Conservation (phyloP, 2,888 invertebrate genomes). For the Phragmatobia fuliginosa region DNA sequence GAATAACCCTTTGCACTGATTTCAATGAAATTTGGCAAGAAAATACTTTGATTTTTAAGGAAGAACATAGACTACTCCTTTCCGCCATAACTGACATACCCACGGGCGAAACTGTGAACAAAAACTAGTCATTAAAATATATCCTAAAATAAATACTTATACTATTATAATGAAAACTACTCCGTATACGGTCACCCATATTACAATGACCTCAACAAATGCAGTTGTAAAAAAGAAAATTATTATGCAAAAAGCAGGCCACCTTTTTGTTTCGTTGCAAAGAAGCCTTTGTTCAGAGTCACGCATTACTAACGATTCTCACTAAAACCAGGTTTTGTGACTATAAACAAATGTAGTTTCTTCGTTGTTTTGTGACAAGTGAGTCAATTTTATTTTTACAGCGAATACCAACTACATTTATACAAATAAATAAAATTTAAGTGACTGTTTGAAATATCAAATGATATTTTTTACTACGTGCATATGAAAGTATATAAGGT, state of each 20-base stretch:
- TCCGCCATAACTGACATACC: no score
- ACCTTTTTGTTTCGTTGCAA: slow-evolving; percentile 49
- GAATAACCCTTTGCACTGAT: no score
- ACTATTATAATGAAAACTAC: no score
- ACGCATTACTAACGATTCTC: slow-evolving; percentile 31
- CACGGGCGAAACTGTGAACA: no score
- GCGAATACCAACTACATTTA: not conserved
- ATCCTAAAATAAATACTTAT: slow-evolving; percentile 25
- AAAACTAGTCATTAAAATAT: no score
- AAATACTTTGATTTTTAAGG: no score
- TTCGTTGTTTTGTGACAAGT: slow-evolving; percentile 1
- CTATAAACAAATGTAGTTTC: slow-evolving; percentile 1
- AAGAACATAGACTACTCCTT: no score
- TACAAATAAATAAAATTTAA: no score
- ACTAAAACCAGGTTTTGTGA: slow-evolving; percentile 9
- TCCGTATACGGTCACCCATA: slow-evolving; percentile 22
- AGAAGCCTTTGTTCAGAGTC: slow-evolving; percentile 45
- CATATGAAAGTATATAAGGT: no score
- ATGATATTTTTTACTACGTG: no score
- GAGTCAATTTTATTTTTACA: slow-evolving; percentile 17
- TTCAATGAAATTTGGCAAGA: no score
- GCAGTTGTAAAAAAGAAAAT: slow-evolving; percentile 40
- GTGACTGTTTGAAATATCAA: no score
- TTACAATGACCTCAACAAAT: slow-evolving; percentile 31
- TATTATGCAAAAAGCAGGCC: slow-evolving; percentile 44